A percentile compares a stretch with the other conserved stretches of the same genome.
phyloP scores from a whole-genome alignment of 2,888 invertebrate species.

The Liodrosophila aerea region DNA sequence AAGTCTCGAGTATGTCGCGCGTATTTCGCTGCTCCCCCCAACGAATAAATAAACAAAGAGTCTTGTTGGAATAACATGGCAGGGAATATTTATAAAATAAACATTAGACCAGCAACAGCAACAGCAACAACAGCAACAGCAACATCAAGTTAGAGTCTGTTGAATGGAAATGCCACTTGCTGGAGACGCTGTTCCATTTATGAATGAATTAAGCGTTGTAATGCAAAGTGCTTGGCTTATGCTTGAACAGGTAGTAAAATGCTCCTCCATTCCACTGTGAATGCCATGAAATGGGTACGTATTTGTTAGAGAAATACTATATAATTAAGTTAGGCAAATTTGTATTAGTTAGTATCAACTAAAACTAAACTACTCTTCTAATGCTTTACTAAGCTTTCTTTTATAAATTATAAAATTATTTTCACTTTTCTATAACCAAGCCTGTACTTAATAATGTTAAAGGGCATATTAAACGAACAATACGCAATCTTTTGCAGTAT shows the following conservation, averaged over 20 bases:
- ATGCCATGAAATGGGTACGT: slow-evolving; percentile 4
- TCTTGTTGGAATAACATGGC: slow-evolving; percentile 73
- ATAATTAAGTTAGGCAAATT: too few species aligned
- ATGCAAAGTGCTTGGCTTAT: slow-evolving; percentile 31
- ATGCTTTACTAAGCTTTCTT: too few species aligned
- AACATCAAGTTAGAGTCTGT: slow-evolving; percentile 35
- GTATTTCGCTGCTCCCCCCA: slow-evolving; percentile 40
- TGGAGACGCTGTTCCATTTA: slow-evolving; percentile 31
- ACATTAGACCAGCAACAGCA: slow-evolving; percentile 61
- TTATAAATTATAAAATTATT: too few species aligned
- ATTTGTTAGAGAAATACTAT: too few species aligned
- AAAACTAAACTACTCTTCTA: too few species aligned
- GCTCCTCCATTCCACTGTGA: slow-evolving; percentile 15
- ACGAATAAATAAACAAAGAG: slow-evolving; percentile 68
- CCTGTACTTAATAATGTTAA: too few species aligned
- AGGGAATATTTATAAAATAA: slow-evolving; percentile 71
- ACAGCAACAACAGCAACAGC: slow-evolving; percentile 30
- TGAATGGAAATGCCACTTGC: slow-evolving; percentile 46
- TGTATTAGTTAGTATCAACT: too few species aligned
- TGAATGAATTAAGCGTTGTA: slow-evolving; percentile 48
- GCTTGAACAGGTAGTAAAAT: slow-evolving; percentile 26
- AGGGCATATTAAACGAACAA: too few species aligned
- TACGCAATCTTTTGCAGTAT: too few species aligned
- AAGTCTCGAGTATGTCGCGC: slow-evolving; percentile 67
- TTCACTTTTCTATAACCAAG: too few species aligned